Percentiles rank a stretch among this genome's conserved stretches.
Conservation (phyloP, 2,113 vertebrate species). For the Sphyrna mokarran region DNA sequence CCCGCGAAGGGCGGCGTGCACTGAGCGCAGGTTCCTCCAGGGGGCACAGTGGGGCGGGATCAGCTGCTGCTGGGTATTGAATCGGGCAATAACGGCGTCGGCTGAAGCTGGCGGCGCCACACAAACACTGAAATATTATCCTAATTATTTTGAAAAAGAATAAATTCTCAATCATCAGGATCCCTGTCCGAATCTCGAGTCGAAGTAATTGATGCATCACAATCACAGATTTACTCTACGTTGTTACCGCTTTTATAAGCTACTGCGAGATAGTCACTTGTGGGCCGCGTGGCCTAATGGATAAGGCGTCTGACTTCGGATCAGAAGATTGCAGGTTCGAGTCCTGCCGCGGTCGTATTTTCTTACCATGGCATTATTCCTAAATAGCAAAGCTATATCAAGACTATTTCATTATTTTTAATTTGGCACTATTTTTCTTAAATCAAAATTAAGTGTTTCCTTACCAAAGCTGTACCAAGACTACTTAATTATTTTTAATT, state of each 20-base stretch:
- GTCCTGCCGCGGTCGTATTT: conserved; percentile 63
- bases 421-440: background rate
- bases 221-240: background rate
- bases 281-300: conserved; percentile 69
- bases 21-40: background rate
- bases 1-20: background rate
- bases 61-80: too few species aligned
- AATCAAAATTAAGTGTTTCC: background rate
- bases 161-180: too few species aligned
- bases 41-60: background rate
- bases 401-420: background rate
- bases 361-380: too few species aligned
- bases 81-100: too few species aligned
- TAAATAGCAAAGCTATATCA: too few species aligned
- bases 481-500: background rate
- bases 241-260: background rate
- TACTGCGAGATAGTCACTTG: fast-evolving
- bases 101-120: background rate
- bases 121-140: background rate
- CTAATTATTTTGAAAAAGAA: background rate
- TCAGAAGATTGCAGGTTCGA: conserved; percentile 68
- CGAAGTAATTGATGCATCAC: background rate
- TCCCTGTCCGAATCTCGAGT: background rate
- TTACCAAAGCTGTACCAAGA: too few species aligned
- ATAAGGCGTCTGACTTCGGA: conserved; percentile 73